Evolutionary conservation across 64 coral and sea anemone species (phyloP), one percentile per base, ranked within the genome.

Genomic region (Stylophora pistillata): DNA sequence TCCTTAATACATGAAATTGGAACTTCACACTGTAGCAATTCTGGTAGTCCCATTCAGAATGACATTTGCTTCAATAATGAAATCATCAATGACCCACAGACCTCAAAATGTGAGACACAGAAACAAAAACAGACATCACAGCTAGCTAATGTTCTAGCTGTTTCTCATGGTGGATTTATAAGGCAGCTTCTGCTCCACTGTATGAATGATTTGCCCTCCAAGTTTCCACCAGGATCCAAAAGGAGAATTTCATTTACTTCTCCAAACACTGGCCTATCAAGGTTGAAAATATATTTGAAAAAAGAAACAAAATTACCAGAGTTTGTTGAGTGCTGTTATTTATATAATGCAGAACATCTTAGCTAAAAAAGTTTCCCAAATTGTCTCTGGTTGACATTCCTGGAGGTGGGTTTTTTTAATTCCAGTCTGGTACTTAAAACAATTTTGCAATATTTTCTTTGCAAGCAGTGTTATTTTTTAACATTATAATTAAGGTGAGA

Each of bases 251-350:
- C 9, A 27, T 13, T 53, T 23, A 33, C 69, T 3, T 84, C 80
- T 52, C 80, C 80, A 70, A 84, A 84, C 80, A 84, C 80, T 52
- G 80, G 80, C 4, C 33, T 84, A 41, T 69, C 80, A 66, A 84
- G n/a, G 30, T 84, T 84, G 26, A 25, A 84, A 41, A 84, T 84
- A 28, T 53, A 53, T 84, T 53, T 84, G n/a, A 84, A 84, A 53
- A 17, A 84, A 21, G 11, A 84, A n/a, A 84, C 80, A 63, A 84
- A 84, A 68, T 66, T 68, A 34, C 59, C 58, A 23, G 62, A 84
- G 27, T 69, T 69, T 69, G 62, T 84, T 14, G 69, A 25, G 20
- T 84, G 60, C 14, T 25, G 53, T 23, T 69, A 3, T 54, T 53
- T 84, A 11, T 62, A 84, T 26, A 65, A 68, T 65, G 30, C 58